phyloP scores from a whole-genome alignment of 2,888 invertebrate genomes.

The Drosophila macrospina region DNA sequence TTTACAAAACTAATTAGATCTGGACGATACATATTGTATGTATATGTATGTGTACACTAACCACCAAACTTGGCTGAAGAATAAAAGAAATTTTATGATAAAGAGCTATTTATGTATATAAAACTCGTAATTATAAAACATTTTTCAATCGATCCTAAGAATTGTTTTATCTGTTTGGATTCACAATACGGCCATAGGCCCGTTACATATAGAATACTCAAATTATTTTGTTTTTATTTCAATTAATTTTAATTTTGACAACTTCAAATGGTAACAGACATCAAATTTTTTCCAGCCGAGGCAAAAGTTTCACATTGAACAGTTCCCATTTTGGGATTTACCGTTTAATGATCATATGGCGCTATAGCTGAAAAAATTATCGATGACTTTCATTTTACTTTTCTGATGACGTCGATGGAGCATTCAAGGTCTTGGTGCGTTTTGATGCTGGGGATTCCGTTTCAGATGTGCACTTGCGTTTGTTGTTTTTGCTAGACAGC shows the following conservation, averaged over 20 bases:
- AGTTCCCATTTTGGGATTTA: slow-evolving; percentile 58
- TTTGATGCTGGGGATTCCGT: slow-evolving; percentile 23
- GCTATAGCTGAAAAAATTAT: slow-evolving; percentile 34
- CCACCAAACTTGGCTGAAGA: slow-evolving; percentile 53
- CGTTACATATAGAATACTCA: no score
- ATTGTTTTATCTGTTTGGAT: slow-evolving; percentile 12
- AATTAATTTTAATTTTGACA: background rate
- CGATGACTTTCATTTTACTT: background rate
- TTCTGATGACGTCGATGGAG: background rate
- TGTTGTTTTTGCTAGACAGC: background rate
- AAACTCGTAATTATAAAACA: slow-evolving; percentile 42
- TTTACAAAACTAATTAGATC: slow-evolving; percentile 40
- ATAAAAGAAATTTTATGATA: slow-evolving; percentile 42
- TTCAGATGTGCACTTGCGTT: slow-evolving; percentile 27
- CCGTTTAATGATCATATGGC: slow-evolving; percentile 61
- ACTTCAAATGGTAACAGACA: background rate
- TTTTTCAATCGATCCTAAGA: slow-evolving; percentile 28
- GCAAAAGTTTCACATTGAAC: slow-evolving; percentile 49
- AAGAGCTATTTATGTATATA: slow-evolving; percentile 43
- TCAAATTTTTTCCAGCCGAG: slow-evolving; percentile 30
- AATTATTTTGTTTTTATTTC: background rate
- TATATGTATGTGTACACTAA: slow-evolving; percentile 36
- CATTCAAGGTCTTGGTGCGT: slow-evolving; percentile 21
- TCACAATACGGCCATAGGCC: background rate
- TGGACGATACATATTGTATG: slow-evolving; percentile 38